These are phyloP conservation scores for Nomada ruficornis DNA, from an alignment of 2,888 invertebrate species.

Conservation along the genomic window DNA sequence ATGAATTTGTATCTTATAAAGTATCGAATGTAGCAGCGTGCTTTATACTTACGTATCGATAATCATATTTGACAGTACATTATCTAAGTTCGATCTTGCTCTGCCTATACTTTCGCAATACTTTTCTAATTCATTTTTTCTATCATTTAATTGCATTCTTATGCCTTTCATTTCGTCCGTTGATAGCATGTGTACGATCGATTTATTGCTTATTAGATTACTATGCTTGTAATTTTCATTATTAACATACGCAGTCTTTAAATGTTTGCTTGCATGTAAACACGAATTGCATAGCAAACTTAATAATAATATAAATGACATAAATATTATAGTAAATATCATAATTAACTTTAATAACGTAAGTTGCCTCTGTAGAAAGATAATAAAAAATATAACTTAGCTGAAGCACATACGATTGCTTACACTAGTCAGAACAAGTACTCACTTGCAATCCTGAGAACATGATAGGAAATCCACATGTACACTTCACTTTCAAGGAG, in stretches of 20 bases:
- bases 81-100: conserved; percentile 47
- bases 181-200: conserved; percentile 23
- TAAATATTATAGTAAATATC: conserved; percentile 42
- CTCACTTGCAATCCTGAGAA: conserved; percentile 56
- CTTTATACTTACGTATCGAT: conserved; percentile 73
- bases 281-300: conserved; percentile 45
- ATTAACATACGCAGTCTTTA: conserved; percentile 21
- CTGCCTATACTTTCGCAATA: conserved; percentile 58
- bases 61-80: conserved; percentile 72
- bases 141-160: conserved; percentile 55
- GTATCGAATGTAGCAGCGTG: neutral
- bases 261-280: conserved; percentile 25
- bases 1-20: neutral
- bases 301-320: conserved; percentile 53
- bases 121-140: conserved; percentile 56
- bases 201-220: conserved; percentile 24
- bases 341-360: conserved; percentile 44
- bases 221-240: conserved; percentile 26
- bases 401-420: neutral
- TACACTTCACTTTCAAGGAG: conserved; percentile 19
- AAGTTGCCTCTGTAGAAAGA: conserved; percentile 55
- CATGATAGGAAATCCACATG: conserved; percentile 24
- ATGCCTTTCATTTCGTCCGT: conserved; percentile 46
- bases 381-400: neutral
- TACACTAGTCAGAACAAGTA: neutral